A percentile compares a stretch with the other conserved stretches of the same genome.
Evolutionary conservation across 2,888 invertebrate species (phyloP).

Genomic region (Limnephilus auricula): DNA sequence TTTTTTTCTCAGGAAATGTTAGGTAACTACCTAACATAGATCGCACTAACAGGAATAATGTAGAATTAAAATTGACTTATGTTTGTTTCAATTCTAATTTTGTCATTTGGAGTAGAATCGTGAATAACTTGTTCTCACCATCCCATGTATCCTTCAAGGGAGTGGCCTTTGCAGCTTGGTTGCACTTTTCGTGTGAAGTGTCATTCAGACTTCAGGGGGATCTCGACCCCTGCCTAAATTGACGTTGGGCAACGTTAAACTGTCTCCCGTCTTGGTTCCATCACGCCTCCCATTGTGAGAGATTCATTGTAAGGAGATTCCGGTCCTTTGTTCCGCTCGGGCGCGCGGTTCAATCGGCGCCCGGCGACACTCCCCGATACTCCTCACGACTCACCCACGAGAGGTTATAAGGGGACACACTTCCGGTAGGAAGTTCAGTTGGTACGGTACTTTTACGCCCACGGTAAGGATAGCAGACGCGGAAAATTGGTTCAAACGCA

Average conservation of each 20-base stretch:
- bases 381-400: slow-evolving; percentile 15
- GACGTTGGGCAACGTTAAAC: slow-evolving; percentile 22
- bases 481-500: not conserved
- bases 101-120: not conserved
- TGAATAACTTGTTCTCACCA: not conserved
- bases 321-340: slow-evolving; percentile 45
- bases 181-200: not conserved
- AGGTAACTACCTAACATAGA: no score
- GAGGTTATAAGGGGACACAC: slow-evolving; percentile 61
- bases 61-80: no score
- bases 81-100: not conserved
- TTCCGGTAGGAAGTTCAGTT: slow-evolving; percentile 60
- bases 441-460: slow-evolving; percentile 5
- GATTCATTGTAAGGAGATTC: slow-evolving; percentile 8
- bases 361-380: slow-evolving; percentile 36
- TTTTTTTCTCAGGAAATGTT: no score
- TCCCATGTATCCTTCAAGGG: not conserved
- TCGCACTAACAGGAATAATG: no score
- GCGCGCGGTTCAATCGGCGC: slow-evolving; percentile 9
- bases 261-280: slow-evolving; percentile 29
- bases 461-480: slow-evolving; percentile 16
- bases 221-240: slow-evolving; percentile 19
- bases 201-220: not conserved
- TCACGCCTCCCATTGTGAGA: slow-evolving; percentile 42
- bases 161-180: not conserved